Evolutionary conservation across 2,113 vertebrate species (phyloP).

Genomic region (Salvator merianae): DNA sequence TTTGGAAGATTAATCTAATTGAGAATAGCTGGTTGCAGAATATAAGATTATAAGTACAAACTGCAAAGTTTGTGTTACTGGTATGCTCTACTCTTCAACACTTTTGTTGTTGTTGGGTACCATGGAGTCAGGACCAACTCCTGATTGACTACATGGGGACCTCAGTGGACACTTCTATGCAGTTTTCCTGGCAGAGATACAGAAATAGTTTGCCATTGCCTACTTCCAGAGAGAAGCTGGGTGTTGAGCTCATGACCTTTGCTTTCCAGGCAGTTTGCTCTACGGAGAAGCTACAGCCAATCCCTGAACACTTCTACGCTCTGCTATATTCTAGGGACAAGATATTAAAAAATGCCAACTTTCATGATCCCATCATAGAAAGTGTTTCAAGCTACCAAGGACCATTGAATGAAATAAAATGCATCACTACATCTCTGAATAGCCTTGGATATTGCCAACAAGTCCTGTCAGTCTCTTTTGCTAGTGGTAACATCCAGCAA

Average conservation of each 20-base stretch:
- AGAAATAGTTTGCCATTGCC: too few species aligned
- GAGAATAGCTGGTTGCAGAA: accelerated
- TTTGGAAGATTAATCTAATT: background rate
- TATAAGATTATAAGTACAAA: background rate
- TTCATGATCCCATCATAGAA: background rate
- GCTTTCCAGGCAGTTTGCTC: too few species aligned
- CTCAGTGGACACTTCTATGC: too few species aligned
- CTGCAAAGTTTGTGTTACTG: background rate
- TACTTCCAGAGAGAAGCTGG: too few species aligned
- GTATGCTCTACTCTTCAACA: background rate
- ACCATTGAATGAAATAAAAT: background rate
- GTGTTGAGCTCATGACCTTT: too few species aligned
- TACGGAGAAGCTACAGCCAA: too few species aligned
- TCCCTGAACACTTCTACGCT: background rate
- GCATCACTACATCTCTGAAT: background rate
- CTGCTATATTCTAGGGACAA: background rate
- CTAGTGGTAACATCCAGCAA: background rate
- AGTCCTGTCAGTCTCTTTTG: background rate
- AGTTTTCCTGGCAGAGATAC: too few species aligned
- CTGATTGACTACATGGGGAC: too few species aligned
- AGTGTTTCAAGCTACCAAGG: background rate
- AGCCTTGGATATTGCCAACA: background rate
- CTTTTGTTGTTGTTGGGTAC: too few species aligned
- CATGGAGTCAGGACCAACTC: too few species aligned
- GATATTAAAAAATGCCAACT: background rate